phyloP scores from a whole-genome alignment of 1,140 invertebrate genomes.

The Scaptomyza hsui region DNA sequence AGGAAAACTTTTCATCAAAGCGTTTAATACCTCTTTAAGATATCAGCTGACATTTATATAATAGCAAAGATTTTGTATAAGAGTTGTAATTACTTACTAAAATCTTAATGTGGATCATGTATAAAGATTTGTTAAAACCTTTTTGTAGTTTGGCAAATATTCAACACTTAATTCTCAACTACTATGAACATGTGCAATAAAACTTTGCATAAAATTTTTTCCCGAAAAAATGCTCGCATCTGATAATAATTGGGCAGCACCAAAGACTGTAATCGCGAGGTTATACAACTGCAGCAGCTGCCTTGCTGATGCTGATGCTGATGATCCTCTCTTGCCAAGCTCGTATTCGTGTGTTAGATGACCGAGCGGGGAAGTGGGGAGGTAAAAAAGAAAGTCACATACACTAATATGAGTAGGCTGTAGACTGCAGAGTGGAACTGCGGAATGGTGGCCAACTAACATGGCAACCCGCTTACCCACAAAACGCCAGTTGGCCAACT shows the following conservation, averaged over 20 bases:
- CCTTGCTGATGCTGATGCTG: constrained; percentile 10
- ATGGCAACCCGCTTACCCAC: constrained; percentile 68
- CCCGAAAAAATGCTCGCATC: constrained; percentile 37
- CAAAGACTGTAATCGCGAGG: constrained; percentile 47
- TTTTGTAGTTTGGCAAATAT: too few species aligned
- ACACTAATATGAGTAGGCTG: constrained; percentile 22
- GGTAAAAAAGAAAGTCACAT: constrained; percentile 58
- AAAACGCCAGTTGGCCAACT: constrained; percentile 52
- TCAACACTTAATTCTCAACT: too few species aligned
- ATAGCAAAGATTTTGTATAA: background rate
- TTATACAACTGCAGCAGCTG: constrained; percentile 58
- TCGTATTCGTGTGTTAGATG: constrained; percentile 28
- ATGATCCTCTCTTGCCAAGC: constrained; percentile 22
- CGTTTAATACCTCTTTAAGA: background rate
- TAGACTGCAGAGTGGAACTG: constrained; percentile 13
- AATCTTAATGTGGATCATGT: too few species aligned
- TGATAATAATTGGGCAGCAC: constrained; percentile 48
- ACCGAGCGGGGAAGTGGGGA: background rate
- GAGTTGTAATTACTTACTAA: background rate
- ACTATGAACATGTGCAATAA: too few species aligned
- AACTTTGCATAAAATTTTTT: constrained; percentile 25
- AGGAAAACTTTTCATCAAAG: background rate
- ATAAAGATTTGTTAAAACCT: too few species aligned
- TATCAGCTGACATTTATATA: background rate
- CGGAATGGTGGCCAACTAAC: constrained; percentile 51